Conservation (phyloP, 2,797 vertebrate species). For the Lates japonicus region DNA sequence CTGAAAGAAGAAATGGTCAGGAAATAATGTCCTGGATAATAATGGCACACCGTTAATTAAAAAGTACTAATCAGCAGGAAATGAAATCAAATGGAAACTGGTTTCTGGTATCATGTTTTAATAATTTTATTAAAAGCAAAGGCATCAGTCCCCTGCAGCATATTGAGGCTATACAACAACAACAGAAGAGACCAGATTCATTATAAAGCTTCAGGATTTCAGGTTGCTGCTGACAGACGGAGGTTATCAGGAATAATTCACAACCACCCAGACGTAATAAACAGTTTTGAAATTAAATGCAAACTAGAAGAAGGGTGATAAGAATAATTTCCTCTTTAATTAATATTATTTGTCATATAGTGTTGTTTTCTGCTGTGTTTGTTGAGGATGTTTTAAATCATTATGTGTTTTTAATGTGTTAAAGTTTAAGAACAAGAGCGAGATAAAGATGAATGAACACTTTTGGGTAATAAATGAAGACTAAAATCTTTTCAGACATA, state of each 20-base stretch:
- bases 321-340: conserved; percentile 13
- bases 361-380: conserved; percentile 9
- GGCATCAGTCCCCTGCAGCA: conserved; percentile 25
- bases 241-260: conserved; percentile 38
- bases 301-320: neutral
- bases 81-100: conserved; percentile 46
- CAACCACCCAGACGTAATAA: conserved; percentile 20
- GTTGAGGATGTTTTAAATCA: conserved; percentile 2
- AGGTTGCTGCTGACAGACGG: conserved; percentile 30
- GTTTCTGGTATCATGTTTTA: conserved; percentile 31
- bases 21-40: conserved; percentile 33
- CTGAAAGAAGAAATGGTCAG: neutral
- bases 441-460: conserved; percentile 8
- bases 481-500: neutral
- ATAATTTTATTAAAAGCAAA: conserved; percentile 55
- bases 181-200: conserved; percentile 26
- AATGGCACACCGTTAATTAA: conserved; percentile 38
- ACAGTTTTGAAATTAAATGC: conserved; percentile 25
- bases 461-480: conserved; percentile 8
- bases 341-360: neutral
- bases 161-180: conserved; percentile 31
- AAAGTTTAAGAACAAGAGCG: neutral
- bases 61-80: conserved; percentile 46
- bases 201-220: conserved; percentile 40
- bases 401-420: neutral